phyloP scores from a whole-genome alignment of 2,113 vertebrate genomes.

The Urocynchramus pylzowi region DNA sequence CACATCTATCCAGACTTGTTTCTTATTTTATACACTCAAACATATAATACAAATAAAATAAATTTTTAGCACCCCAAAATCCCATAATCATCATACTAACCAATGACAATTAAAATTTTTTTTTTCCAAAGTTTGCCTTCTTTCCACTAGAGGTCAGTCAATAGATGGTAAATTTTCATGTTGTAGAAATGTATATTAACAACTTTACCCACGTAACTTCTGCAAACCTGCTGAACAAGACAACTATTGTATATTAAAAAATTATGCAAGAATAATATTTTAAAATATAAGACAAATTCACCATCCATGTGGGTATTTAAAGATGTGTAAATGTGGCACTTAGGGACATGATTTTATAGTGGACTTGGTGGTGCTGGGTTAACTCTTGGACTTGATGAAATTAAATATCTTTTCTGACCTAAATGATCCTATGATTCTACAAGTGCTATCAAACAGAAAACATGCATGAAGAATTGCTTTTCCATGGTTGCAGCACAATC shows the following conservation, averaged over 20 bases:
- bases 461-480: background rate
- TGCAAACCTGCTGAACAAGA: background rate
- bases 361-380: background rate
- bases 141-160: constrained; percentile 60
- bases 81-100: background rate
- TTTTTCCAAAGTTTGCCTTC: background rate
- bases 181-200: background rate
- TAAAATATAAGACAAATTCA: background rate
- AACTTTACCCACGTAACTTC: background rate
- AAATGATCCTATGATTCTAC: background rate
- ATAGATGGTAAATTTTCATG: background rate
- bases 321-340: background rate
- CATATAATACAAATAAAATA: background rate
- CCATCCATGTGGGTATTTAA: background rate
- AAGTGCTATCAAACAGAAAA: background rate
- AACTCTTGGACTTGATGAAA: background rate
- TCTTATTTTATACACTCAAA: background rate
- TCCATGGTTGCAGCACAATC: background rate
- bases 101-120: background rate
- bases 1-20: background rate
- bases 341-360: background rate
- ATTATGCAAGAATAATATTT: background rate
- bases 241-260: background rate
- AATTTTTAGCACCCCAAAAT: background rate
- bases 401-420: background rate